Conservation (phyloP, 2,797 vertebrate species). For the Sebastes hubbsi region DNA sequence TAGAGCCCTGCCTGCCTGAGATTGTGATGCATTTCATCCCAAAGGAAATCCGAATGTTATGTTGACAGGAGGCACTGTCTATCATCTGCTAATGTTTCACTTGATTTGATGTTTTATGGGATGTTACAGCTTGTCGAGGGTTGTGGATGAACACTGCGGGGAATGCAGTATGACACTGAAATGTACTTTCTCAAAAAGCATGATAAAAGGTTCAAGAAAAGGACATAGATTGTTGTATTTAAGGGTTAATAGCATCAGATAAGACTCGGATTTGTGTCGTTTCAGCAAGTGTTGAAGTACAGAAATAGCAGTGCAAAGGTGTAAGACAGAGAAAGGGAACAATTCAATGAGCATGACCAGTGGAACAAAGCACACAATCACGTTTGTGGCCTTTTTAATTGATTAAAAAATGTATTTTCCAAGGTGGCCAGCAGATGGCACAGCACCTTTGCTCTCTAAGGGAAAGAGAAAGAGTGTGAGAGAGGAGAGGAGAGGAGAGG, state of each 20-base stretch:
- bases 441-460: slow-evolving; percentile 68
- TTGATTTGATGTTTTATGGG: slow-evolving; percentile 59
- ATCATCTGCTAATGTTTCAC: slow-evolving; percentile 60
- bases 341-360: slow-evolving; percentile 1
- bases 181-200: background rate
- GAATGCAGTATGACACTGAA: slow-evolving; percentile 14
- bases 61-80: slow-evolving; percentile 57
- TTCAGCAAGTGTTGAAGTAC: background rate
- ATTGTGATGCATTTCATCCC: slow-evolving; percentile 56
- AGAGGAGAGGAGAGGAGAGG: background rate
- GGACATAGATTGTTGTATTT: background rate
- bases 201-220: background rate
- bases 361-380: background rate
- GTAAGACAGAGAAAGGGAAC: background rate
- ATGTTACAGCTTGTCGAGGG: slow-evolving; percentile 49
- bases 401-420: slow-evolving; percentile 40
- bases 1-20: slow-evolving; percentile 51
- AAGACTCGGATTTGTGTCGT: slow-evolving; percentile 1
- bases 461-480: slow-evolving; percentile 13
- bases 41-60: slow-evolving; percentile 55
- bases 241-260: background rate
- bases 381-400: background rate
- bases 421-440: slow-evolving; percentile 78
- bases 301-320: background rate
- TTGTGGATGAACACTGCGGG: slow-evolving; percentile 12